These are phyloP conservation scores for Meta bourneti DNA, from an alignment of 2,888 invertebrate genomes.

Conservation along the genomic window DNA sequence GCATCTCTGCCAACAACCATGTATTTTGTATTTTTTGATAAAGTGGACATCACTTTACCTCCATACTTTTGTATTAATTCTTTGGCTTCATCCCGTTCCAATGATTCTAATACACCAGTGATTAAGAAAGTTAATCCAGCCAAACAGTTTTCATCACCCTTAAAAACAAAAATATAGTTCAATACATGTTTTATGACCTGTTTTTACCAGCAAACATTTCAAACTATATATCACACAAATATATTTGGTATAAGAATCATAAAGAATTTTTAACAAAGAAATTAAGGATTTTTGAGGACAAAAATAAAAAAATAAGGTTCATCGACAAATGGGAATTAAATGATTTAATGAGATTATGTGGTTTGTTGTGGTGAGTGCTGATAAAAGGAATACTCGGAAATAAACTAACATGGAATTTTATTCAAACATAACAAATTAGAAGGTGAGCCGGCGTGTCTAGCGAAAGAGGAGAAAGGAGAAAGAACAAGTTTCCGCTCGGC, in stretches of 20 bases:
- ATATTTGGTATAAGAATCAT: neutral
- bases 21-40: constrained; percentile 91
- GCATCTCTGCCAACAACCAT: constrained; percentile 91
- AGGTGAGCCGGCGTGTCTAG: too few relatives aligned
- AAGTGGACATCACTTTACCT: constrained; percentile 87
- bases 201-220: too few relatives aligned
- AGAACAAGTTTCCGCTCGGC: too few relatives aligned
- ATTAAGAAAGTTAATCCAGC: constrained; percentile 83
- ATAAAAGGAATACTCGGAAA: too few relatives aligned
- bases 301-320: neutral
- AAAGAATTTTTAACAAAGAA: neutral
- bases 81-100: constrained; percentile 90
- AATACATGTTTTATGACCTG: neutral
- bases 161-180: constrained; percentile 20
- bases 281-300: neutral
- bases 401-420: too few relatives aligned
- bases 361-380: too few relatives aligned
- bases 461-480: too few relatives aligned
- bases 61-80: constrained; percentile 89
- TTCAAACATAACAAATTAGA: too few relatives aligned
- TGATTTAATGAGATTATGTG: too few relatives aligned
- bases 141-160: constrained; percentile 81
- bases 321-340: too few relatives aligned
- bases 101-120: constrained; percentile 93
- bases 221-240: too few relatives aligned